Base-by-base conservation (phyloP, 2,113 vertebrate genomes). In the Lethenteron camtschaticum region DNA sequence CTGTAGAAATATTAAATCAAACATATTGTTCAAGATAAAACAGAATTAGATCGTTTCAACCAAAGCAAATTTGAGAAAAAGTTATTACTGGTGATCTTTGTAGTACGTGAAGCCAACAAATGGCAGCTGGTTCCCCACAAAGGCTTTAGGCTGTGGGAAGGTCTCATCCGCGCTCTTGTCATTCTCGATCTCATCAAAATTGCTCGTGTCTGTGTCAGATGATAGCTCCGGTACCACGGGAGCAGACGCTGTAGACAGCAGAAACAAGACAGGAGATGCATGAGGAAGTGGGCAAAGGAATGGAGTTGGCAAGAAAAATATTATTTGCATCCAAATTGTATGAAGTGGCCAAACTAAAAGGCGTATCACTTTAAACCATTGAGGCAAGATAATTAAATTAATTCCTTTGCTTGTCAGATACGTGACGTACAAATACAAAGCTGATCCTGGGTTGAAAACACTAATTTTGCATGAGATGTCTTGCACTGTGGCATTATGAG, bases 61-160 rank as follows among this genome's bases (percentile, higher is more conserved):
- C 41, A 41, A 41, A 41, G 41, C 41, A 41, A 41, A 41, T 41
- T 41, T 5, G 41, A 5, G 41, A 41, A 41, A 41, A 41, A 41
- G 41, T 41, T 41, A 41, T 41, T 85, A 99, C 94, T 95, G 83
- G 80, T 96, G 86, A 57, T 99, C 94, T 81, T 90, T 87, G 72
- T 94, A 99, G 79, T 96, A 96, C 59, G 90, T 99, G 81, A 99
- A 99, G 76, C 94, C 94, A 73, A 99, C 87, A 72, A 99, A 99
- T 72, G 94, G 92, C 76, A 99, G 79, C 78, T 99, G 94, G 77
- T 99, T 99, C 78, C 94, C 94, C 71, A 91, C 89, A 56, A 90
- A 99, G 73, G 94, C 89, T 82, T 96, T 99, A 8, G 94, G 88
- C 16, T 85, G 85, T 55, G 92, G 90, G 75, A 96, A 95, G 3